Base-by-base conservation (phyloP, 2,888 invertebrate species). In the Vandiemenella viatica region DNA sequence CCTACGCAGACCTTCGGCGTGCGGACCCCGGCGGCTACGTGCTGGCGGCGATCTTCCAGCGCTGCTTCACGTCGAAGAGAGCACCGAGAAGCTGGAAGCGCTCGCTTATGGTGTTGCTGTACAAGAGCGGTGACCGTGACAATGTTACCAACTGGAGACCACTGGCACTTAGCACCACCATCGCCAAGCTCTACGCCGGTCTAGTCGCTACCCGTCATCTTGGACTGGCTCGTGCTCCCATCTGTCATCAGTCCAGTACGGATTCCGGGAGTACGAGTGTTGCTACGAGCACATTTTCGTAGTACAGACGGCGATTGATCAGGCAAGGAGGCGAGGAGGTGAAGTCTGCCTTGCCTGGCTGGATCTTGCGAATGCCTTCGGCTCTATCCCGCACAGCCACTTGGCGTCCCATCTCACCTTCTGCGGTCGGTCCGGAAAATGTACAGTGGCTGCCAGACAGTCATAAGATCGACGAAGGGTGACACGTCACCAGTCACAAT, bases 321-420 rank as follows among this genome's bases (percentile, higher is more conserved):
- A 59, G 37, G 56, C 59, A 8, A 49, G 49, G 18, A 32, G 50
- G 47, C 42, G 5, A 38, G 50, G 0, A 51, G 45, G 20, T 52
- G 56, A 20, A 37, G 6, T 44, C 5, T 10, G 23, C 5, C 23
- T 44, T 10, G 44, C 26, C 26, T 23, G 44, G 44, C 26, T 44
- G 26, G 64, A 68, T 49, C 52, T 65, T 4, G 49, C 60, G 6
- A 67, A 67, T 23, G 65, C 66, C 1, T 65, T 66, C 51, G 61
- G 60, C 0, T 62, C 62, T 4, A 52, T 66, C 2, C 62, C 65
- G 13, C 45, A 45, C 45, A 2, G 15, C 32, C 18, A 22, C 15
- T 22, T 22, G 32, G 26, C n/a, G n/a, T 26, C 4, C 15, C 22
- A 5, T 7, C 1, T 1, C 5, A 13, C 6, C 16, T 26, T 2